Percentiles rank a stretch among this genome's conserved stretches.
These are phyloP conservation scores for Pantherophis vulpinus DNA, from an alignment of 2,797 vertebrate genomes.

Conservation along the genomic window DNA sequence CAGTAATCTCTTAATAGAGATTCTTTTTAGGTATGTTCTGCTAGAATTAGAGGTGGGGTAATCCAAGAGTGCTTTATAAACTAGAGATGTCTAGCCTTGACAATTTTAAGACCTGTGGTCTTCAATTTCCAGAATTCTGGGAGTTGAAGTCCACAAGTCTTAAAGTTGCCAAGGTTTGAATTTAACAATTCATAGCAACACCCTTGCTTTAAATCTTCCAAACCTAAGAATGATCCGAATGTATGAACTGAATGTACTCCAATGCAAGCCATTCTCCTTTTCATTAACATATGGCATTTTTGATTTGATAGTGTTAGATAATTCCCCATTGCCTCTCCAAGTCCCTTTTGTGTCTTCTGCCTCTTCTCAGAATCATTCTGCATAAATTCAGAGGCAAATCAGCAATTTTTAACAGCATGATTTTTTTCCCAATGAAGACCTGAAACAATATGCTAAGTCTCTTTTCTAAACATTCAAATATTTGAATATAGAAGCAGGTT, in stretches of 20 bases:
- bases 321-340: neutral
- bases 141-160: neutral
- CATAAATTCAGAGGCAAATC: neutral
- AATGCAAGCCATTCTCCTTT: neutral
- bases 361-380: neutral
- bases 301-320: neutral
- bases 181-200: too few relatives aligned
- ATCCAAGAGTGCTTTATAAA: neutral
- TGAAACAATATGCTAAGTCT: neutral
- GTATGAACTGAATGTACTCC: neutral
- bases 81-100: neutral
- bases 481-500: neutral
- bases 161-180: neutral
- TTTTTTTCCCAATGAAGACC: neutral
- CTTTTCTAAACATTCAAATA: neutral
- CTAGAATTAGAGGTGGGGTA: neutral
- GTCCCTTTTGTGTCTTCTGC: neutral
- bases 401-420: neutral
- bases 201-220: neutral
- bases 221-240: neutral
- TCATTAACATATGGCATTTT: neutral
- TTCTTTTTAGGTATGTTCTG: neutral
- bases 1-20: slow-evolving; percentile 44
- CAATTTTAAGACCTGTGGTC: neutral
- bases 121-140: neutral